Evolutionary conservation across 2,797 vertebrate species (phyloP).

Genomic region (Ptychadena robeensis): DNA sequence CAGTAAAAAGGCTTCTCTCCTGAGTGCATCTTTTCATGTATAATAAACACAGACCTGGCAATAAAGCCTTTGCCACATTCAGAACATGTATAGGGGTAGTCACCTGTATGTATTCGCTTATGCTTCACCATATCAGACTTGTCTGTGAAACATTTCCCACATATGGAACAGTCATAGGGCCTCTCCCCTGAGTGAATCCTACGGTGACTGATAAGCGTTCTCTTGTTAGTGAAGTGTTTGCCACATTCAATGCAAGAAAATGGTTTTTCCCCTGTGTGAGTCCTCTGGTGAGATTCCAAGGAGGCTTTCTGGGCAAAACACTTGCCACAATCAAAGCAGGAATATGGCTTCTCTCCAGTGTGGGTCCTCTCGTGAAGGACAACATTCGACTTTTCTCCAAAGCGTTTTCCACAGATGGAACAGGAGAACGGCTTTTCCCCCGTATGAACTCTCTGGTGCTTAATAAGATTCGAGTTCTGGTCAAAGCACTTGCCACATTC

Average conservation of each 20-base stretch:
- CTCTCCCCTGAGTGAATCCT: conserved; percentile 5
- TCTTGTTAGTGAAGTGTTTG: background rate
- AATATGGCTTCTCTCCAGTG: background rate
- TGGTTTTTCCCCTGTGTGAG: conserved; percentile 4
- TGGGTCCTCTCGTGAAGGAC: background rate
- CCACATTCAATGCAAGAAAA: background rate
- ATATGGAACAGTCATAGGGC: conserved; percentile 7
- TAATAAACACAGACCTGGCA: background rate
- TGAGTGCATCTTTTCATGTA: background rate
- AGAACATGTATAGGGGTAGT: background rate
- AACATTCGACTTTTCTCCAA: background rate
- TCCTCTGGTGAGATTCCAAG: background rate
- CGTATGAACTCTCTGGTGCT: conserved; percentile 14
- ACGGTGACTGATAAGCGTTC: background rate
- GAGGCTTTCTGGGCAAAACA: background rate
- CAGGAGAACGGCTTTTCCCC: conserved; percentile 9
- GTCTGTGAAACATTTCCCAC: background rate
- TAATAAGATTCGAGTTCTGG: conserved; percentile 71
- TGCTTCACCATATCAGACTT: background rate
- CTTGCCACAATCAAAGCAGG: conserved; percentile 3
- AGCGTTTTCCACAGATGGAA: conserved; percentile 1
- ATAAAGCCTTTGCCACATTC: conserved; percentile 4
- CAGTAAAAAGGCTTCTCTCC: background rate
- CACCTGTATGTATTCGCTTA: background rate
- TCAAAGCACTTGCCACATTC: background rate